Evolutionary conservation across 2,888 invertebrate genomes (phyloP).

Genomic region (Chymomyza amoena): DNA sequence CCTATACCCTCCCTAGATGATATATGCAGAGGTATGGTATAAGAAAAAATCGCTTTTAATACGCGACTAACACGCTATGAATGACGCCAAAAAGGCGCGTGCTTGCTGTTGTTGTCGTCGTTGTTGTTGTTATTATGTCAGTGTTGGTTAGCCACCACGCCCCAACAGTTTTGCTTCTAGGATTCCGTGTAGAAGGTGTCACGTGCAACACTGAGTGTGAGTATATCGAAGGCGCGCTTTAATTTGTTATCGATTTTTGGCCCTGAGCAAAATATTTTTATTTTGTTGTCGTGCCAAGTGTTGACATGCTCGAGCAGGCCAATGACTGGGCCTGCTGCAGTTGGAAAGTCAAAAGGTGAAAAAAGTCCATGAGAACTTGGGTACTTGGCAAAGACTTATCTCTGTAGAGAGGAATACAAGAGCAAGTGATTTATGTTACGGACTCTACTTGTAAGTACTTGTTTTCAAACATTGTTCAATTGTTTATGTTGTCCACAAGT

Average conservation of each 20-base stretch:
- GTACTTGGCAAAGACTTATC: neutral
- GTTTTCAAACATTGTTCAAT: neutral
- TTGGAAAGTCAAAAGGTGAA: neutral
- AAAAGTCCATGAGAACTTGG: neutral
- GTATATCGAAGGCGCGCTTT: neutral
- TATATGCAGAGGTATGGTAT: neutral
- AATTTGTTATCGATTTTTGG: neutral
- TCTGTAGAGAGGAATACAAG: no score
- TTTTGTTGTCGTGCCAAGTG: conserved; percentile 1
- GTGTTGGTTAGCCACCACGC: conserved; percentile 12
- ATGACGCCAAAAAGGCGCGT: conserved; percentile 75
- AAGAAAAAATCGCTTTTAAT: conserved; percentile 40
- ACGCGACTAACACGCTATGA: conserved; percentile 68
- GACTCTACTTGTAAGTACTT: neutral
- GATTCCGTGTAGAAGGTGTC: conserved; percentile 47
- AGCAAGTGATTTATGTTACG: neutral
- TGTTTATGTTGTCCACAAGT: neutral
- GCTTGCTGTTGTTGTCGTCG: conserved; percentile 10
- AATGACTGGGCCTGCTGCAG: neutral
- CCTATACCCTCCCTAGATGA: neutral
- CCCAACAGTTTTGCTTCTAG: conserved; percentile 9
- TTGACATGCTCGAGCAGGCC: neutral
- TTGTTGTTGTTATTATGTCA: conserved; percentile 39
- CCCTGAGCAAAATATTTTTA: neutral
- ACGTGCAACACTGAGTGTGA: conserved; percentile 32